Evolutionary conservation across 2,888 invertebrate species (phyloP).

Genomic region (Parelbella ahira): DNA sequence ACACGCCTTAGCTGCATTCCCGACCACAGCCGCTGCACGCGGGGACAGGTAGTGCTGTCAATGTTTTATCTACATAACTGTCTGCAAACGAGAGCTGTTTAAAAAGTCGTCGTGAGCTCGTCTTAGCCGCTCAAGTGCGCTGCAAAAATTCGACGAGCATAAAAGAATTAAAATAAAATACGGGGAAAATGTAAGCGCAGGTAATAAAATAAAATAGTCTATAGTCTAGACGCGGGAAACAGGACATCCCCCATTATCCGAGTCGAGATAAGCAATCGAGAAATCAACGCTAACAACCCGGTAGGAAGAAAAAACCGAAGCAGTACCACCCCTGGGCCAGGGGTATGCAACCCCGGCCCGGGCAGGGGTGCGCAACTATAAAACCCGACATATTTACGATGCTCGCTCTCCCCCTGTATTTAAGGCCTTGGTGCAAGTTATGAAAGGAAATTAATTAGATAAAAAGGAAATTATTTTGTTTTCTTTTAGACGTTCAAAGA

Average conservation of each 20-base stretch:
- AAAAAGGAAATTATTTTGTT: too few species aligned
- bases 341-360: slow-evolving; percentile 38
- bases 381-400: slow-evolving; percentile 76
- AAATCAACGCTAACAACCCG: slow-evolving; percentile 48
- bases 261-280: slow-evolving; percentile 56
- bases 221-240: slow-evolving; percentile 26
- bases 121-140: slow-evolving; percentile 7
- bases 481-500: too few species aligned
- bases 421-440: slow-evolving; percentile 36
- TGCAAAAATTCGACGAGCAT: slow-evolving; percentile 7
- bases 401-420: slow-evolving; percentile 48
- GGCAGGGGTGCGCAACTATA: slow-evolving; percentile 59
- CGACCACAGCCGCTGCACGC: too few species aligned
- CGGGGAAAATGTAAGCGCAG: slow-evolving; percentile 11
- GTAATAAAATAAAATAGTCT: slow-evolving; percentile 33
- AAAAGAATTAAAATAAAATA: slow-evolving; percentile 6
- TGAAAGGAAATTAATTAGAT: too few species aligned
- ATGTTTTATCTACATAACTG: slow-evolving; percentile 15
- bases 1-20: too few species aligned
- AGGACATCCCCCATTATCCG: slow-evolving; percentile 25
- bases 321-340: slow-evolving; percentile 29
- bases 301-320: slow-evolving; percentile 26
- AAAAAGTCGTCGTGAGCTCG: slow-evolving; percentile 1
- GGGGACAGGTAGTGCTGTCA: too few species aligned
- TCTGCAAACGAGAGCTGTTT: slow-evolving; percentile 5